These are phyloP conservation scores for Mamestra configurata DNA, from an alignment of 1,140 invertebrate species.

Conservation along the genomic window DNA sequence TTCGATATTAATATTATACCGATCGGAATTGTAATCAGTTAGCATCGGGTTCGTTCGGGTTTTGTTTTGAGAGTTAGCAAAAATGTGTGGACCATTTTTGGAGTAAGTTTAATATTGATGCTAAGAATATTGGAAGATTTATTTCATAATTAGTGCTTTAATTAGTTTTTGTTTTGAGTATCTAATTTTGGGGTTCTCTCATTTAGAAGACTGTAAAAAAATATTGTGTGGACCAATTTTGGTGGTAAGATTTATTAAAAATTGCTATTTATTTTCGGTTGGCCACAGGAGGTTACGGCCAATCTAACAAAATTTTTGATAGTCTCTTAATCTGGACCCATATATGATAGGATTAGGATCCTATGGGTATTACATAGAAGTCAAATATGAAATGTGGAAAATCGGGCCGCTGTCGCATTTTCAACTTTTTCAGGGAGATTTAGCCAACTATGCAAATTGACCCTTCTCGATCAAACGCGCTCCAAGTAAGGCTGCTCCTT, in stretches of 20 bases:
- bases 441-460: neutral
- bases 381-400: too few relatives aligned
- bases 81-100: conserved; percentile 2
- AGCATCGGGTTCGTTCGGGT: neutral
- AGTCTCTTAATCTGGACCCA: too few relatives aligned
- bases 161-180: neutral
- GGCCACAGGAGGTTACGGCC: neutral
- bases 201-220: neutral
- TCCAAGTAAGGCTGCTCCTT: neutral
- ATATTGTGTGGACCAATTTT: neutral
- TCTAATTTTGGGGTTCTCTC: neutral
- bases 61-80: neutral
- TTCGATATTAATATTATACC: conserved; percentile 52
- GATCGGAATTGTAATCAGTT: conserved; percentile 42
- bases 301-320: too few relatives aligned
- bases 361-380: too few relatives aligned
- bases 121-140: neutral
- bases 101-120: neutral
- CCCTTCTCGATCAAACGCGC: too few relatives aligned
- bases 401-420: too few relatives aligned
- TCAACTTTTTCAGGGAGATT: too few relatives aligned
- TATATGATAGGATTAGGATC: too few relatives aligned
- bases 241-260: neutral
- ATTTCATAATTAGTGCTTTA: neutral
- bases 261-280: neutral